Conservation (phyloP, 2,888 invertebrate genomes). For the Philonicus albiceps region DNA sequence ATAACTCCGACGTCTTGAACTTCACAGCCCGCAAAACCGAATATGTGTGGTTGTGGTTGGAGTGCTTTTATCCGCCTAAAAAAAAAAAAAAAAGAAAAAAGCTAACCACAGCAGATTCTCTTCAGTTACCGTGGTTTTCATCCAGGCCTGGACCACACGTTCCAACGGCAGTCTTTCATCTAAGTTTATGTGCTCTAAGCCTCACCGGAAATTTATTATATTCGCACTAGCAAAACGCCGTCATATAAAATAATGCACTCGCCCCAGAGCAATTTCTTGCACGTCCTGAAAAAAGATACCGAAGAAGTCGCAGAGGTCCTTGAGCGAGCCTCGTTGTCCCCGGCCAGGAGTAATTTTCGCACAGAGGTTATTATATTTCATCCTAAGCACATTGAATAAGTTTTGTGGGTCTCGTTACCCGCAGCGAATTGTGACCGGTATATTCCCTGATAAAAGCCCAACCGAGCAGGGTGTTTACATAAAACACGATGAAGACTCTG, state of each 20-base stretch:
- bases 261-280: background rate
- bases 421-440: background rate
- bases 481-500: background rate
- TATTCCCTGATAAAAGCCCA: background rate
- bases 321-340: constrained; percentile 1
- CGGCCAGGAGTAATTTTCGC: constrained; percentile 37
- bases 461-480: background rate
- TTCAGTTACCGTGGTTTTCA: background rate
- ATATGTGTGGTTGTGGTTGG: constrained; percentile 3
- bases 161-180: constrained; percentile 12
- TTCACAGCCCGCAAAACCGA: background rate
- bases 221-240: constrained; percentile 14
- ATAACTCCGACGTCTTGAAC: background rate
- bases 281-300: background rate
- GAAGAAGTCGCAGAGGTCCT: background rate
- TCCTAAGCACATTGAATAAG: constrained; percentile 37
- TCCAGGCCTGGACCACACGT: background rate
- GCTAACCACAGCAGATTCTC: background rate
- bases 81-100: background rate
- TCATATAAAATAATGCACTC: constrained; percentile 32
- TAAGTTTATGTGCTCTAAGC: constrained; percentile 20
- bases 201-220: constrained; percentile 34
- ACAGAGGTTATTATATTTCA: constrained; percentile 46
- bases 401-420: constrained; percentile 23
- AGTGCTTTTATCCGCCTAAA: background rate